Evolutionary conservation across 1,140 invertebrate species (phyloP).

Genomic region (Manduca sexta): DNA sequence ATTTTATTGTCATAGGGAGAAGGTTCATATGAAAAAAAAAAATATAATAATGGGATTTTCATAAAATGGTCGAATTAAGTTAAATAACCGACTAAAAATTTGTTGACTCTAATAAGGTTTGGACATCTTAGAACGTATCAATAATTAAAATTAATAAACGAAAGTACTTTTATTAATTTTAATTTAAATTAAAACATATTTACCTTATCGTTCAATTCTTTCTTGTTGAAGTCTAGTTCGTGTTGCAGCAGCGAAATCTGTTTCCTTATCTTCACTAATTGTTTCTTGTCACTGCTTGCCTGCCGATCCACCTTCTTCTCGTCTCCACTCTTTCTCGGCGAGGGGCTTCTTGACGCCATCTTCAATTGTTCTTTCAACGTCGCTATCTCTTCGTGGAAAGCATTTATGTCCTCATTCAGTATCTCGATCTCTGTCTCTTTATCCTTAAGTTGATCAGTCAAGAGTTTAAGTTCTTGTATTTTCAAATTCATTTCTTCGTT

Average conservation of each 20-base stretch:
- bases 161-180: too few species aligned
- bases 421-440: conserved; percentile 72
- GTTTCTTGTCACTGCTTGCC: conserved; percentile 44
- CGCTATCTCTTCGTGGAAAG: conserved; percentile 67
- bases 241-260: conserved; percentile 75
- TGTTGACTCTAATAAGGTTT: too few species aligned
- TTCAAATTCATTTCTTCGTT: conserved; percentile 50
- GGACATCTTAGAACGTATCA: too few species aligned
- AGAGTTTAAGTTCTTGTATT: conserved; percentile 56
- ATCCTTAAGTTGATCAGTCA: conserved; percentile 55
- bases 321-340: conserved; percentile 49
- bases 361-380: conserved; percentile 52
- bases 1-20: not conserved
- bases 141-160: too few species aligned
- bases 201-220: conserved; percentile 69
- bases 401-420: conserved; percentile 63
- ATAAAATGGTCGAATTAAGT: too few species aligned
- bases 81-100: too few species aligned
- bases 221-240: conserved; percentile 70
- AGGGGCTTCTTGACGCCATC: conserved; percentile 58
- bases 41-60: not conserved
- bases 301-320: conserved; percentile 38
- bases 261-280: conserved; percentile 64
- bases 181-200: conserved; percentile 8
- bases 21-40: not conserved